Conservation (phyloP, 2,888 invertebrate species). For the Synanthedon myopaeformis region DNA sequence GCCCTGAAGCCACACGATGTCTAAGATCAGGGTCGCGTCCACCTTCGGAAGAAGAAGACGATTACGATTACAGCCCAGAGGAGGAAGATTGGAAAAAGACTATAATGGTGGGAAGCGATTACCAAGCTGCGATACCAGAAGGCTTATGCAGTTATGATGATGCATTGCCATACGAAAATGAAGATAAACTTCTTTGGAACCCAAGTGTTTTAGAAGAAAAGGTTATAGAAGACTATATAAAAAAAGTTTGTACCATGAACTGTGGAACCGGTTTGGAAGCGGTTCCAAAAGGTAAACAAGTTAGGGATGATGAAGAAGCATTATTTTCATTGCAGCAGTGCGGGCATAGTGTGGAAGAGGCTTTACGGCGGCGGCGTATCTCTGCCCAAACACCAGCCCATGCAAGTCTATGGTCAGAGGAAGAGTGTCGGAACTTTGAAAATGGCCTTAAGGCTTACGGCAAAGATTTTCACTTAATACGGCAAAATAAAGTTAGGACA, state of each 20-base stretch:
- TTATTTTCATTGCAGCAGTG: conserved; percentile 91
- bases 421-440: conserved; percentile 97
- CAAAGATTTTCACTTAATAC: conserved; percentile 96
- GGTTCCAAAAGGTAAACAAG: conserved; percentile 79
- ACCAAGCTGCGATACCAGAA: conserved; percentile 93
- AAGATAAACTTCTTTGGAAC: conserved; percentile 95
- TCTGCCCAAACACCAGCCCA: conserved; percentile 78
- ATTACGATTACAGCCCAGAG: conserved; percentile 85
- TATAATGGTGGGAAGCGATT: conserved; percentile 95
- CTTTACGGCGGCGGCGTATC: conserved; percentile 82
- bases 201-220: conserved; percentile 80
- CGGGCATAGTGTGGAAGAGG: conserved; percentile 95
- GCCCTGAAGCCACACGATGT: conserved; percentile 55
- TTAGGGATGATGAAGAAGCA: conserved; percentile 91
- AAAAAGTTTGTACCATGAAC: conserved; percentile 67
- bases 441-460: conserved; percentile 92
- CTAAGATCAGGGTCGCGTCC: conserved; percentile 76
- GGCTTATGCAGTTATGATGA: conserved; percentile 93
- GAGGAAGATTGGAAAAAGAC: conserved; percentile 93
- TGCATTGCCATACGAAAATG: conserved; percentile 94
- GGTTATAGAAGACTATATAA: conserved; percentile 84
- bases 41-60: conserved; percentile 85
- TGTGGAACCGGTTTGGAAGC: conserved; percentile 56
- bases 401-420: conserved; percentile 94
- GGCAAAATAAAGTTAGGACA: conserved; percentile 93